These are phyloP conservation scores for Rissa tridactyla DNA, from an alignment of 2,113 vertebrate species.

Conservation along the genomic window DNA sequence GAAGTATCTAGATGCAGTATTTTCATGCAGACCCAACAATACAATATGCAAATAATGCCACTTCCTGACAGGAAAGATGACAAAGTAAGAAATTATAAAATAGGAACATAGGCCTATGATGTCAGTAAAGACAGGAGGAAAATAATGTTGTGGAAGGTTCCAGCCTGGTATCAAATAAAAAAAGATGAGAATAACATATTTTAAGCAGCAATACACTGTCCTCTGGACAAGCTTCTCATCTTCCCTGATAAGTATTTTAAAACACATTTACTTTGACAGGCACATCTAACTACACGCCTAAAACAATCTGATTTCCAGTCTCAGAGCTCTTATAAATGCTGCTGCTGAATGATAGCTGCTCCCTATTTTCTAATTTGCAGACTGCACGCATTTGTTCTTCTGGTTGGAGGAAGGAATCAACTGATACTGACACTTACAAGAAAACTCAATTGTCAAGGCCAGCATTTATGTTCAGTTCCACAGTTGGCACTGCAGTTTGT, in stretches of 20 bases:
- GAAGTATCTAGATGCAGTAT: neutral
- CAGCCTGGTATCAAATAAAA: neutral
- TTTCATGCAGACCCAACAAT: neutral
- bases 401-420: neutral
- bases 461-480: neutral
- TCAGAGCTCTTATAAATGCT: neutral
- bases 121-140: neutral
- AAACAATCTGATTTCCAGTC: neutral
- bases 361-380: neutral
- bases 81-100: neutral
- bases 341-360: neutral
- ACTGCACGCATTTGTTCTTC: constrained; percentile 1
- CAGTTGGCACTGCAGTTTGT: neutral
- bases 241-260: constrained; percentile 3
- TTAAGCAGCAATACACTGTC: neutral
- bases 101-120: neutral
- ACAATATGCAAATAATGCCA: neutral
- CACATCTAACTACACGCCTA: neutral
- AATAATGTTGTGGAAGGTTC: neutral
- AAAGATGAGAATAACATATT: neutral
- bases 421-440: neutral
- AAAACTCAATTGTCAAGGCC: neutral
- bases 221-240: neutral
- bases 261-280: constrained; percentile 8
- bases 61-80: neutral